phyloP scores from a whole-genome alignment of 1,140 invertebrate genomes.

The Nasonia vitripennis region DNA sequence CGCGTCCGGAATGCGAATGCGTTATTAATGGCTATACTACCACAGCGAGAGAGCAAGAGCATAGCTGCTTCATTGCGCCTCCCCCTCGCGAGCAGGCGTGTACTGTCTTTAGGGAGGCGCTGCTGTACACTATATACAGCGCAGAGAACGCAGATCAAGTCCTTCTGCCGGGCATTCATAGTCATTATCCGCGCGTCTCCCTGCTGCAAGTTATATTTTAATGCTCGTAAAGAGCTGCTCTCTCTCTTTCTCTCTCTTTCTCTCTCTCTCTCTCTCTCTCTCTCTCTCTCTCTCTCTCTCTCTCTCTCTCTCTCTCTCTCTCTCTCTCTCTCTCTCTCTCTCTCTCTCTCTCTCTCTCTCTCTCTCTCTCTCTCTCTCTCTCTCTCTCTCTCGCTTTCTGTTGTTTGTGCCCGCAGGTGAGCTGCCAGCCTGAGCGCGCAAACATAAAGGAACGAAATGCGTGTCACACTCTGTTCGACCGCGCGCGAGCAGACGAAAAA shows the following conservation, averaged over 20 bases:
- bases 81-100: not conserved
- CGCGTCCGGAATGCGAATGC: conserved; percentile 37
- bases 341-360: not conserved
- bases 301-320: not conserved
- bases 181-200: conserved; percentile 63
- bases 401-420: conserved; percentile 54
- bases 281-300: too few relatives aligned
- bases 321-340: not conserved
- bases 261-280: too few relatives aligned
- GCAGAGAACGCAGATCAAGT: conserved; percentile 58
- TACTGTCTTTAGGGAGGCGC: conserved; percentile 13
- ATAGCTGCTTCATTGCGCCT: not conserved
- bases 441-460: not conserved
- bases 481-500: not conserved
- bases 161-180: conserved; percentile 60
- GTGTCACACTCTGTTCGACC: too few relatives aligned
- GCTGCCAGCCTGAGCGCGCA: not conserved
- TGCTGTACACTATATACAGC: not conserved
- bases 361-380: conserved; percentile 12
- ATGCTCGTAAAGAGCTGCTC: conserved; percentile 61
- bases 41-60: not conserved
- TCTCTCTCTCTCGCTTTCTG: not conserved
- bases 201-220: conserved; percentile 66
- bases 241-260: not conserved
- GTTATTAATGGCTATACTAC: conserved; percentile 55